Evolutionary conservation across 2,888 invertebrate genomes (phyloP), one percentile per base, ranked within the genome.

Genomic region (Chironomus tentans): DNA sequence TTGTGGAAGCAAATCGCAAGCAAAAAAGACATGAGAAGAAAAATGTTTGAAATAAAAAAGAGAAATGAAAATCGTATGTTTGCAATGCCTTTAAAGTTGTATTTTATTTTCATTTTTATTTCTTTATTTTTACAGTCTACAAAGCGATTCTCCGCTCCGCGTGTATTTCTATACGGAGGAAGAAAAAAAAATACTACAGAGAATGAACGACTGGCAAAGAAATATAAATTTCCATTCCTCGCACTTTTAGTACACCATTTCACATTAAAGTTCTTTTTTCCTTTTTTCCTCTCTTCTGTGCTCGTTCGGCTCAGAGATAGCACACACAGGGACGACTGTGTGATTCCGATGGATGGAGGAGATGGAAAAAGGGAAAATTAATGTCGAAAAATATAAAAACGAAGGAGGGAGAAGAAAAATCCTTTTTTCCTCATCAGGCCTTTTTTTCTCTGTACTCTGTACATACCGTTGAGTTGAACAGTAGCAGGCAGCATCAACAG

Each of bases 341-440:
- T 56, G 56, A 15, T 56, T 62, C 21, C 18, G 22, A 65, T 24
- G 21, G 65, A 7, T 65, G 65, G 24, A 65, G 65, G 22, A 21
- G 21, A 12, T 18, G 56, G 18, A 48, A 46, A 50, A 50, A 62
- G 72, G 62, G 72, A 72, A 72, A 72, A 72, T 62, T 62, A 72
- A 72, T 72, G 71, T 71, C 24, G 48, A 50, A 48, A 70, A 71
- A 71, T 71, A 71, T 56, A 72, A 62, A 72, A 72, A 62, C 10
- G 12, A 24, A 13, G 21, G 24, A 21, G 65, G 21, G n/a, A 24
- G 21, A 21, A 65, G 13, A 21, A 46, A 62, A 72, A 72, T 62
- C 61, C 62, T 62, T 62, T 72, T 72, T 72, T 72, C 12, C 68
- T 15, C 15, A 28, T 38, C 68, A 28, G 72, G 28, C 71, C 71